A percentile compares a stretch with the other conserved stretches of the same genome.
These are phyloP conservation scores for Danionella cerebrum DNA, from an alignment of 2,113 vertebrate species.

Conservation along the genomic window DNA sequence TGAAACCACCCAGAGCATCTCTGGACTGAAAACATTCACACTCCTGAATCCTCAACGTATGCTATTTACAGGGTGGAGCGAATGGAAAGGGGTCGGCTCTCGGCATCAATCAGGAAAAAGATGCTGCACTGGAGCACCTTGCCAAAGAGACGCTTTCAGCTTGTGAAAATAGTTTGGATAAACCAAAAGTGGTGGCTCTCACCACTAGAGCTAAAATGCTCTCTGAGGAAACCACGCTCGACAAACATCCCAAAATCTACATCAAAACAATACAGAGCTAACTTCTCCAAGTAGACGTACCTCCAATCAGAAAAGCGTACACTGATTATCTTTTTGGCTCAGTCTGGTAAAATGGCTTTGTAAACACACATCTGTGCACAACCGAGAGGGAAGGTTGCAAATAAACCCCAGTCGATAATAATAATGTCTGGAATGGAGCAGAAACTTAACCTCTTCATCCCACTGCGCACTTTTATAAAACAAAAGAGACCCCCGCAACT, in stretches of 20 bases:
- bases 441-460: slow-evolving; percentile 35
- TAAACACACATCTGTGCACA: slow-evolving; percentile 51
- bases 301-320: not conserved
- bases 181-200: not conserved
- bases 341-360: slow-evolving; percentile 67
- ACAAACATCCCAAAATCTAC: not conserved
- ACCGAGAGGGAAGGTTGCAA: slow-evolving; percentile 24
- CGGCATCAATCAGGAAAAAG: slow-evolving; percentile 74
- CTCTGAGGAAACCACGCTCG: slow-evolving; percentile 6
- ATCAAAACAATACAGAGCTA: slow-evolving; percentile 20
- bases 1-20: slow-evolving; percentile 62
- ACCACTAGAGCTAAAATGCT: slow-evolving; percentile 13
- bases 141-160: slow-evolving; percentile 59
- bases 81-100: slow-evolving; percentile 58
- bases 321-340: slow-evolving; percentile 60
- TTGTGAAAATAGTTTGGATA: not conserved
- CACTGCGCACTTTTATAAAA: slow-evolving; percentile 47
- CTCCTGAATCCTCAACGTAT: slow-evolving; percentile 60
- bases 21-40: slow-evolving; percentile 75
- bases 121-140: slow-evolving; percentile 72
- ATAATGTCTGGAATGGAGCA: slow-evolving; percentile 55
- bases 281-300: slow-evolving; percentile 18
- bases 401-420: slow-evolving; percentile 1
- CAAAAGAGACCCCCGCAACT: slow-evolving; percentile 35
- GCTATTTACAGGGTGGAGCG: slow-evolving; percentile 45